Percentiles rank a stretch among this genome's conserved stretches.
phyloP scores from a whole-genome alignment of 2,113 vertebrate genomes.

The Motacilla alba region DNA sequence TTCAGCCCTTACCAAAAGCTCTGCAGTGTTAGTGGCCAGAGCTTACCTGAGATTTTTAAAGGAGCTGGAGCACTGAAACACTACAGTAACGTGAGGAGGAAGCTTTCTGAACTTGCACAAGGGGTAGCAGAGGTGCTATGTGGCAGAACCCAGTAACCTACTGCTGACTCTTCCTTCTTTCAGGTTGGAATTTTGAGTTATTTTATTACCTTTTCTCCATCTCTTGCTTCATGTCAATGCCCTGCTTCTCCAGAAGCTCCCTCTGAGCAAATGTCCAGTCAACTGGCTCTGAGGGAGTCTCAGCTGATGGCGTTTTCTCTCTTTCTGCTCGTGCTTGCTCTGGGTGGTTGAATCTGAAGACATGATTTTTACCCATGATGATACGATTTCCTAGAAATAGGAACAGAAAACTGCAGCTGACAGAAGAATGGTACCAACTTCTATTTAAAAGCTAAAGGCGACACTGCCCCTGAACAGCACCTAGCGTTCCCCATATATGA shows the following conservation, averaged over 20 bases:
- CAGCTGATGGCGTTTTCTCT: conserved; percentile 94
- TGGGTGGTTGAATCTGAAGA: conserved; percentile 98
- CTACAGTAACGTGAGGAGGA: not conserved
- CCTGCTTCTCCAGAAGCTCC: conserved; percentile 96
- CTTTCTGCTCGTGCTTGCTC: conserved; percentile 96
- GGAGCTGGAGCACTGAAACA: not conserved
- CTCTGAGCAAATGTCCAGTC: conserved; percentile 99
- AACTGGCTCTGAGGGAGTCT: conserved; percentile 97
- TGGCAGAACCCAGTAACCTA: not conserved
- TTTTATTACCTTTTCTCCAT: conserved; percentile 94
- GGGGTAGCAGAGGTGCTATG: not conserved
- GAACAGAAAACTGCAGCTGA: not conserved
- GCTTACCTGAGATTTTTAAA: not conserved
- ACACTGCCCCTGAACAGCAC: not conserved
- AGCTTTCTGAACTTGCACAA: not conserved
- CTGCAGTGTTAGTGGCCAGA: not conserved
- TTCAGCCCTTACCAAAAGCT: not conserved
- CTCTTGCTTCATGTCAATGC: conserved; percentile 99
- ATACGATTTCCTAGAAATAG: conserved; percentile 88
- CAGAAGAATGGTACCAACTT: not conserved
- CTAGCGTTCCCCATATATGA: not conserved
- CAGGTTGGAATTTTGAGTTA: not conserved
- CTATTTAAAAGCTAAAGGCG: not conserved
- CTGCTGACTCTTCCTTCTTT: not conserved
- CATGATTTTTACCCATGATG: conserved; percentile 99